These are phyloP conservation scores for Heterochromis multidens DNA, from an alignment of 2,113 vertebrate genomes.

Conservation along the genomic window DNA sequence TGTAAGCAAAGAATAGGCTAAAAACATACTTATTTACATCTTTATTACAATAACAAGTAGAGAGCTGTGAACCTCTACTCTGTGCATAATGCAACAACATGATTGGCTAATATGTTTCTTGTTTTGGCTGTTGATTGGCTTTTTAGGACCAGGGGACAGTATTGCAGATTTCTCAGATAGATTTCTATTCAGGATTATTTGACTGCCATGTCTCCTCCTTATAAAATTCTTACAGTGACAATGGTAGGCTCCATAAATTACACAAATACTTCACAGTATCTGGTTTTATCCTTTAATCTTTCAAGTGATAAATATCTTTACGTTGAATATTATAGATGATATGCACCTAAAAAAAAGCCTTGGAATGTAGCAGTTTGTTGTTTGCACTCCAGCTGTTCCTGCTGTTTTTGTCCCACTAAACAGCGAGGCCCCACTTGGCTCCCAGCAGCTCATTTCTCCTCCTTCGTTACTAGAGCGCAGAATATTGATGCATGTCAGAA, in stretches of 20 bases:
- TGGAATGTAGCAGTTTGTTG: neutral
- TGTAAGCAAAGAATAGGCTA: neutral
- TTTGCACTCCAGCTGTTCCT: neutral
- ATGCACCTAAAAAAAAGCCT: neutral
- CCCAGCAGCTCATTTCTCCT: slow-evolving; percentile 27
- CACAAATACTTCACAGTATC: neutral
- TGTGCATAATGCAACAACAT: neutral
- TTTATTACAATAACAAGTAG: neutral
- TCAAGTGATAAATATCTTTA: neutral
- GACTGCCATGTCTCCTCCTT: neutral
- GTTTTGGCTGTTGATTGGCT: too few species aligned
- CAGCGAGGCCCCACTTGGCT: neutral
- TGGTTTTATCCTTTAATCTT: neutral
- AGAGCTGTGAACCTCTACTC: neutral
- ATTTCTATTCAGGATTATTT: neutral
- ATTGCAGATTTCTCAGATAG: neutral
- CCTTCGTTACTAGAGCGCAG: neutral
- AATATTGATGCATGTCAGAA: slow-evolving; percentile 47
- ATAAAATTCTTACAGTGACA: neutral
- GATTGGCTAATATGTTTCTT: neutral
- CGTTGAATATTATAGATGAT: neutral
- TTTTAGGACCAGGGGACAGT: neutral
- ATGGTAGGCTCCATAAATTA: neutral
- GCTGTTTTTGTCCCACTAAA: slow-evolving; percentile 4
- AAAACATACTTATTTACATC: neutral